phyloP scores from a whole-genome alignment of 2,113 vertebrate genomes.

The Psittacus erithacus region DNA sequence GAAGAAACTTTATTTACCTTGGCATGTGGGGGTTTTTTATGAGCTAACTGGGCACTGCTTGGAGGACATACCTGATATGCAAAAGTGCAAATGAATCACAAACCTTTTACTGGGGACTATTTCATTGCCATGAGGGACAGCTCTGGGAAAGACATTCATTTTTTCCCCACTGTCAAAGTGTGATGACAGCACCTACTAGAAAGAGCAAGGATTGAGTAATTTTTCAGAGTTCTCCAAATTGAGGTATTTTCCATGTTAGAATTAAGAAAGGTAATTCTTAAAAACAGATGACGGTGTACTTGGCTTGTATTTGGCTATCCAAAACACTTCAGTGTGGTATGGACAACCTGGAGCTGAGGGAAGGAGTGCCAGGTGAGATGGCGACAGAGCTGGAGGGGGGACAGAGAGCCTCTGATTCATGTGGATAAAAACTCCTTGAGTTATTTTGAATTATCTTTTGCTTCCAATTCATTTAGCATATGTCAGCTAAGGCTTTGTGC shows the following conservation, averaged over 20 bases:
- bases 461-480: background rate
- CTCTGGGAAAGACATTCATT: background rate
- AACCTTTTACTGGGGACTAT: too few species aligned
- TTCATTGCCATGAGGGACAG: background rate
- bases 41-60: background rate
- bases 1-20: background rate
- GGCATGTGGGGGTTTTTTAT: background rate
- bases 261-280: slow-evolving; percentile 18
- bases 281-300: background rate
- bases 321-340: background rate
- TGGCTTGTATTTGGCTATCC: background rate
- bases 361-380: too few species aligned
- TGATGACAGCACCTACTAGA: slow-evolving; percentile 1
- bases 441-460: background rate
- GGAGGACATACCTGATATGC: background rate
- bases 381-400: background rate
- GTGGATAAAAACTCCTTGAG: background rate
- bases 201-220: background rate
- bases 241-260: background rate
- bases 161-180: background rate
- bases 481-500: background rate
- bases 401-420: background rate
- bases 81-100: too few species aligned
- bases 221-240: slow-evolving; percentile 5
- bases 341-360: background rate